Conservation (phyloP, 2,888 invertebrate genomes). For the Yponomeuta evonymella region DNA sequence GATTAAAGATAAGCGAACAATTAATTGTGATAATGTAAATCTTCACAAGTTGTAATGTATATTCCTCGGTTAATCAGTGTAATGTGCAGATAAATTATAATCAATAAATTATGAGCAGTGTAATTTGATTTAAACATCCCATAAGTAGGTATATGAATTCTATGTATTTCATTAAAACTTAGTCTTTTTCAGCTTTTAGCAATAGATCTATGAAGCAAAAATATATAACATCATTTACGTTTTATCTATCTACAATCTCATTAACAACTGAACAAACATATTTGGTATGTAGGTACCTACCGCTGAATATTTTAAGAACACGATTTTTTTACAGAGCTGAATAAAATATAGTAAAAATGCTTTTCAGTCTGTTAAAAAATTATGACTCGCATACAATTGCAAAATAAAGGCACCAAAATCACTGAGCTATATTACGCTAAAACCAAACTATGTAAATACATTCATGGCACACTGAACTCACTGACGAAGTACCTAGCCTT, state of each 20-base stretch:
- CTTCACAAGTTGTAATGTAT: conserved; percentile 38
- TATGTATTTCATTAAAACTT: not conserved
- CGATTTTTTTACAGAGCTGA: not conserved
- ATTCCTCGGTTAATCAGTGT: conserved; percentile 60
- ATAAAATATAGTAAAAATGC: not conserved
- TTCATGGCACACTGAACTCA: conserved; percentile 67
- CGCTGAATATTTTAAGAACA: not conserved
- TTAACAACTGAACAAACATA: conserved; percentile 23
- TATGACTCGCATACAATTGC: not conserved
- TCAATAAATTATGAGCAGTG: not conserved
- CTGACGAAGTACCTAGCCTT: conserved; percentile 26
- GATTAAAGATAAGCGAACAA: conserved; percentile 44
- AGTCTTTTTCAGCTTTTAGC: conserved; percentile 10
- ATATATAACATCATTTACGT: not conserved
- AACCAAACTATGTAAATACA: conserved; percentile 15
- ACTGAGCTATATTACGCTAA: not conserved
- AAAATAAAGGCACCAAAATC: not conserved
- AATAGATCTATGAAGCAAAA: not conserved
- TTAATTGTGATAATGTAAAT: conserved; percentile 21
- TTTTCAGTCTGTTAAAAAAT: conserved; percentile 19
- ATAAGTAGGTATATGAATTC: not conserved
- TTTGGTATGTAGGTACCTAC: not conserved
- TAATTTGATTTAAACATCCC: conserved; percentile 28
- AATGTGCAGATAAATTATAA: conserved; percentile 39
- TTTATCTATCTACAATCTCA: conserved; percentile 10